Evolutionary conservation across 2,797 vertebrate species (phyloP), one percentile per base, ranked within the genome.

Genomic region (Enteromius trimaculatus): DNA sequence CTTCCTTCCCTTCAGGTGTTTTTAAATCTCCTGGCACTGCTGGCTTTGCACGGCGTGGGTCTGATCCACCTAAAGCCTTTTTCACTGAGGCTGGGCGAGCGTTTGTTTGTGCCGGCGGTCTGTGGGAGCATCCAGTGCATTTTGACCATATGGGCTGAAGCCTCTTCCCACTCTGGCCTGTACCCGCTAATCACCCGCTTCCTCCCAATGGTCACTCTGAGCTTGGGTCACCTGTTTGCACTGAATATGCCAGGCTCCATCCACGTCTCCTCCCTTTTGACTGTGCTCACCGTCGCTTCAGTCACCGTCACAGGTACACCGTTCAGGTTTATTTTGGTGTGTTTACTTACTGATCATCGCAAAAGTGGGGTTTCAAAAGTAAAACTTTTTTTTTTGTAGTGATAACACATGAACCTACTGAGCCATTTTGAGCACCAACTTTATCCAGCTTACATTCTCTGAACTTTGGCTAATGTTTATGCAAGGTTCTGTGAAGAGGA

Each of bases 21-120:
- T 80, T 74, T 95, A 44, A 92, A 91, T 29, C 80, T 95, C 29
- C 84, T 92, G 16, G 83, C 89, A 47, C 53, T 95, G 75, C 91
- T 92, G 37, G 89, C 92, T 71, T 88, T 95, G 55, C 91, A 92
- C 10, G 37, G 86, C 58, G 44, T 93, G 72, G 70, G 84, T 14
- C 70, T 93, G 83, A 81, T 93, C 53, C 87, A 85, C 19, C 89
- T 95, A 49, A 91, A 81, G 86, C 86, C 19, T 0, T 94, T 93
- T 88, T 93, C 91, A 77, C 77, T 89, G 76, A 68, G 79, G 1
- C 86, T 93, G 58, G 93, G 93, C 0, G 95, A 95, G 90, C 89
- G 71, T 69, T 58, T 95, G 70, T 86, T 95, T 87, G 92, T 94
- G 16, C 92, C 95, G 1, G 89, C 95, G 0, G 86, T 95, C 86